Base-by-base conservation (phyloP, 2,113 vertebrate species). In the Shinisaurus crocodilurus region DNA sequence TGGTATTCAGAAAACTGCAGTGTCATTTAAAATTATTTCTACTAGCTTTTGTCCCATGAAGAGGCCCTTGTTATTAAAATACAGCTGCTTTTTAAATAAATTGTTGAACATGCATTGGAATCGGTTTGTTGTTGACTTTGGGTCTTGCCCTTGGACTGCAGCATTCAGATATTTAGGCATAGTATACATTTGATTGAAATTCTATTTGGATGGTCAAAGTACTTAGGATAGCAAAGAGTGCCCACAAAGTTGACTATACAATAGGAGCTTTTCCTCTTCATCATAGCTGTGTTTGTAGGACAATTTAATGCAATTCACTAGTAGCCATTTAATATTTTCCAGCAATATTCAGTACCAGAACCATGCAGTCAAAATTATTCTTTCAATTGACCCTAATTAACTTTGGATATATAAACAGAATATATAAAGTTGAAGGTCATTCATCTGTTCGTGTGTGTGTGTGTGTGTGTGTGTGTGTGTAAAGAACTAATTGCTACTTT, bases 401-500 rank as follows among this genome's bases (percentile, higher is more conserved):
- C 70, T 83, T 84, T 75, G 54, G 16, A 25, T 54, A 25, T 80
- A 9, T 18, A 60, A 74, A 86, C 1, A 76, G 54, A 91, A 5
- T 89, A 82, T 76, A 72, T 92, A 45, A 40, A 77, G 3, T 74
- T 75, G 69, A 13, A n/a, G 84, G 65, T 89, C 88, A 75, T 89
- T 63, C 6, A 40, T 65, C 20, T 83, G 16, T 60, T 32, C 75
- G 69, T 82, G 50, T 43, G 16, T 25, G 23, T 45, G 40, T 32
- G 43, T 63, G 65, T 4, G 15, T 45, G 63, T 16, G 67, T 29
- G 2, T 29, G 45, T 85, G 65, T 8, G 20, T 82, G 5, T 88
- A 69, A 84, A n/a, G 86, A 84, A 57, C 91, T 96, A 96, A 96
- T 23, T 32, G 10, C 34, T 88, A 25, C 84, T 90, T 89, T 96